Conservation (phyloP, 2,888 invertebrate species). For the Sicus ferrugineus region DNA sequence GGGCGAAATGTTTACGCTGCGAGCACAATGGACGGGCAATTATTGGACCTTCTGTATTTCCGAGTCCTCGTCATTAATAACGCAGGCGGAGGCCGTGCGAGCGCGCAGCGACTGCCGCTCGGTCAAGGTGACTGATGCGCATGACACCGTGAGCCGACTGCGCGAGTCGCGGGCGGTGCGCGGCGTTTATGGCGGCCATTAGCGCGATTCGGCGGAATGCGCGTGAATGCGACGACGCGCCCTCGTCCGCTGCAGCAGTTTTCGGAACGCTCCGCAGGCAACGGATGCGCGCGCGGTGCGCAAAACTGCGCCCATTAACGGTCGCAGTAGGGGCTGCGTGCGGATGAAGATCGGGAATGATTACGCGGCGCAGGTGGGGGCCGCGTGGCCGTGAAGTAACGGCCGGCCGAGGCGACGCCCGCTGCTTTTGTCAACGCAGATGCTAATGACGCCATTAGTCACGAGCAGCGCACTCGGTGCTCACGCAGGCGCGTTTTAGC, state of each 20-base stretch:
- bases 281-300: constrained; percentile 40
- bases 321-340: constrained; percentile 59
- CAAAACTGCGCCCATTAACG: constrained; percentile 58
- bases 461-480: constrained; percentile 40
- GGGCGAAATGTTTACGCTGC: constrained; percentile 41
- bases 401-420: constrained; percentile 43
- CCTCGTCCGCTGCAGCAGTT: constrained; percentile 43
- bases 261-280: constrained; percentile 61
- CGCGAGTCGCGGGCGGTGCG: not conserved
- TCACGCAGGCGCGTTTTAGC: constrained; percentile 40
- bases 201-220: constrained; percentile 61
- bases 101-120: constrained; percentile 8
- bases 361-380: constrained; percentile 63
- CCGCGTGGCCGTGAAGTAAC: constrained; percentile 5
- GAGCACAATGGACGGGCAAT: constrained; percentile 62
- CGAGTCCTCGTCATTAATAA: constrained; percentile 65
- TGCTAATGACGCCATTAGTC: constrained; percentile 62
- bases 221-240: constrained; percentile 53
- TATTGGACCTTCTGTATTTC: constrained; percentile 65
- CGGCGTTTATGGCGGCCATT: constrained; percentile 55
- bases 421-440: constrained; percentile 63
- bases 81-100: constrained; percentile 58
- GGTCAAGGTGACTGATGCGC: constrained; percentile 54
- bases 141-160: constrained; percentile 25
- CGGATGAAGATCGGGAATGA: constrained; percentile 62